phyloP scores from a whole-genome alignment of 2,888 invertebrate species.

The Selenia dentaria region DNA sequence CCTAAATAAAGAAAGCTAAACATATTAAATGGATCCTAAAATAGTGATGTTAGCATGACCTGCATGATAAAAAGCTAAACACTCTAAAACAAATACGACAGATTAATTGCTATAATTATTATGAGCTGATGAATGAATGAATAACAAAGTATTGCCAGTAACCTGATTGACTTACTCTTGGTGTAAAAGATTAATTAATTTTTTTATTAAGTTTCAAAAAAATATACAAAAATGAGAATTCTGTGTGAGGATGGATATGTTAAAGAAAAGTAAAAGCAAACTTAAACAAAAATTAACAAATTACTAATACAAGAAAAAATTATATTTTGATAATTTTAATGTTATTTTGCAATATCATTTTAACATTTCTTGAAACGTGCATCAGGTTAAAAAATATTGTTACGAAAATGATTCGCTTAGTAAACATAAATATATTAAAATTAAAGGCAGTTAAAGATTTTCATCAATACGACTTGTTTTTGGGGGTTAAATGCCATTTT shows the following conservation, averaged over 20 bases:
- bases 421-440: too few species aligned
- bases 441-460: conserved; percentile 7
- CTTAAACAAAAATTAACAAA: too few species aligned
- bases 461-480: conserved; percentile 13
- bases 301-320: too few species aligned
- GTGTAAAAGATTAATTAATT: neutral
- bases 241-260: too few species aligned
- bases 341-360: too few species aligned
- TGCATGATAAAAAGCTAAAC: neutral
- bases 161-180: neutral
- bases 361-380: too few species aligned
- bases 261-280: too few species aligned
- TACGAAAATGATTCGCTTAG: too few species aligned
- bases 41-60: conserved; percentile 4
- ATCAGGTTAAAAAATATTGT: too few species aligned
- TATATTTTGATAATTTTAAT: too few species aligned
- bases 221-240: too few species aligned
- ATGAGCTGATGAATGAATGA: conserved; percentile 2
- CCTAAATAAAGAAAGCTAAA: neutral
- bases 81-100: neutral
- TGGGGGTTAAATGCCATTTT: conserved; percentile 3
- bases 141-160: conserved; percentile 11
- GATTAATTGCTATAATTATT: neutral
- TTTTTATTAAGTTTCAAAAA: too few species aligned
- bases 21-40: neutral